Evolutionary conservation across 2,113 vertebrate species (phyloP).

Genomic region (Sula dactylatra): DNA sequence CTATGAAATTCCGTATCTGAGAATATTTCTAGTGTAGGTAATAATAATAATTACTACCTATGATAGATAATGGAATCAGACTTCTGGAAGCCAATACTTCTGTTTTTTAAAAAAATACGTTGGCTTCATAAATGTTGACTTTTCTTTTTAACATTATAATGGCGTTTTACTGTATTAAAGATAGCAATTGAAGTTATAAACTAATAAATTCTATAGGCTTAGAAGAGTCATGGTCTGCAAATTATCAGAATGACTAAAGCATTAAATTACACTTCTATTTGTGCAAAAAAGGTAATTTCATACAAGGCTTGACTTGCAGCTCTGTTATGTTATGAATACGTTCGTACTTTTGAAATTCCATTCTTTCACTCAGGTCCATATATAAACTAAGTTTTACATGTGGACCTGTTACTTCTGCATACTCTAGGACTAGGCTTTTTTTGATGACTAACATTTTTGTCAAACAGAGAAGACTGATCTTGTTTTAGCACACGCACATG

Average conservation of each 20-base stretch:
- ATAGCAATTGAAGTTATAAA: not conserved
- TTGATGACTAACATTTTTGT: not conserved
- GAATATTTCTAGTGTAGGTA: not conserved
- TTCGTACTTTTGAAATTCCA: not conserved
- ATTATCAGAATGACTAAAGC: not conserved
- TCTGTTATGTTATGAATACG: not conserved
- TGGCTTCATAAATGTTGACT: not conserved
- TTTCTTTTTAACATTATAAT: not conserved
- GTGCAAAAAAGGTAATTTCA: not conserved
- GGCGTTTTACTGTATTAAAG: not conserved
- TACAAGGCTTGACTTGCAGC: not conserved
- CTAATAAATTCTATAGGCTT: not conserved
- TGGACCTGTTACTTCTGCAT: not conserved
- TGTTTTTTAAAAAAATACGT: not conserved
- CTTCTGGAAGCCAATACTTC: not conserved
- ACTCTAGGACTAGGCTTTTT: not conserved
- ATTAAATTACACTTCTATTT: conserved; percentile 1
- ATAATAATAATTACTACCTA: not conserved
- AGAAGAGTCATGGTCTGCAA: not conserved
- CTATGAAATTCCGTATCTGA: not conserved
- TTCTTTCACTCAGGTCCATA: not conserved
- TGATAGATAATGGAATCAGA: not conserved
- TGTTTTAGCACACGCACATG: not conserved
- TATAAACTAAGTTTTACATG: not conserved
- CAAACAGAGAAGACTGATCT: not conserved